These are phyloP conservation scores for Papilio helenus DNA, from an alignment of 1,140 invertebrate genomes.

Conservation along the genomic window DNA sequence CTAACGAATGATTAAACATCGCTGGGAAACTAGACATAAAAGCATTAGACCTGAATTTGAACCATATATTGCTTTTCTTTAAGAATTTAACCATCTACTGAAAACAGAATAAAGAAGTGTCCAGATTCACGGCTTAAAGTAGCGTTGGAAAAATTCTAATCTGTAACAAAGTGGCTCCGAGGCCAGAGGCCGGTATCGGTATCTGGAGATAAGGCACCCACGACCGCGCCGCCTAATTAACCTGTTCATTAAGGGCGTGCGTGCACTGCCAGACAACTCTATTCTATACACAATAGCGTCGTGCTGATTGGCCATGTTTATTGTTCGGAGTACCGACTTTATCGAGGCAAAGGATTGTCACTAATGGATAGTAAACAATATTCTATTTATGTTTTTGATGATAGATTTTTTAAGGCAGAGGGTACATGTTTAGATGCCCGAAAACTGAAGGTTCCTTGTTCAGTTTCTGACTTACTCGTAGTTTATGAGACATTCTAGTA, in stretches of 20 bases:
- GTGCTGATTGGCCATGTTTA: constrained; percentile 15
- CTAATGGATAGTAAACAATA: background rate
- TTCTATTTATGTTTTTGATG: background rate
- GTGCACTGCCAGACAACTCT: constrained; percentile 16
- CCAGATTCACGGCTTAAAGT: constrained; percentile 31
- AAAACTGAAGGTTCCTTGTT: background rate
- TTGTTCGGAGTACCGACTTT: constrained; percentile 6
- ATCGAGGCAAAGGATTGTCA: background rate
- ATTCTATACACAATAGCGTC: constrained; percentile 26
- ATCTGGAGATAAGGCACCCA: constrained; percentile 49
- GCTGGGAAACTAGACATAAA: too few species aligned
- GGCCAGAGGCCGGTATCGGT: constrained; percentile 46
- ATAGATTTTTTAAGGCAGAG: background rate
- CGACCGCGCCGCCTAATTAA: constrained; percentile 53
- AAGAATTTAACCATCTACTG: background rate
- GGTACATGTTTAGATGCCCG: background rate
- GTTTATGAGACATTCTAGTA: too few species aligned
- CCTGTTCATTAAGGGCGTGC: constrained; percentile 50
- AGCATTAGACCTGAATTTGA: too few species aligned
- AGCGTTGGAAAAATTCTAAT: constrained; percentile 37
- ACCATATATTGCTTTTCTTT: background rate
- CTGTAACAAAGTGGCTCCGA: constrained; percentile 38
- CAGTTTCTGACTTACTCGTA: too few species aligned
- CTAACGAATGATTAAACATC: too few species aligned
- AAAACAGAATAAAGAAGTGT: constrained; percentile 17